A percentile compares a stretch with the other conserved stretches of the same genome.
Conservation (phyloP, 2,797 vertebrate genomes). For the Erpetoichthys calabaricus region DNA sequence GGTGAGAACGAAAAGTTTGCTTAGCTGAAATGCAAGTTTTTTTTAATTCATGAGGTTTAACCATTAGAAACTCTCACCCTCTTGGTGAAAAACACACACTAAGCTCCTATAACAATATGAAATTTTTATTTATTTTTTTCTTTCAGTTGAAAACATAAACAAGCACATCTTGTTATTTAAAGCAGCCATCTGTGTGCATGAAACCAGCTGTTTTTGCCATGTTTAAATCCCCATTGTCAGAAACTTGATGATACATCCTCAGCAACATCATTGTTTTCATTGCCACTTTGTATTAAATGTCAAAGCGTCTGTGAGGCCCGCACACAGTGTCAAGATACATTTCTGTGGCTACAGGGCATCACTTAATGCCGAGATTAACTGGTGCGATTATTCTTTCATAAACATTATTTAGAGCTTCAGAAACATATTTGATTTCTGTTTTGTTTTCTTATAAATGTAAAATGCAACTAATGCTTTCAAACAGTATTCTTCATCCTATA, state of each 20-base stretch:
- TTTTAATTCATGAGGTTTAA: no score
- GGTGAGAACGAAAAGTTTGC: no score
- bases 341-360: constrained; percentile 4
- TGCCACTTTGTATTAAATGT: background rate
- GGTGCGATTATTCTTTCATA: constrained; percentile 6
- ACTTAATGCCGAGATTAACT: constrained; percentile 5
- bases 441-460: constrained; percentile 6
- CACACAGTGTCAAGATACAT: constrained; percentile 9
- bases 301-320: constrained; percentile 10
- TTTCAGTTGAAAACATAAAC: no score
- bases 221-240: no score
- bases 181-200: no score
- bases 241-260: constrained; percentile 1
- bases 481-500: constrained; percentile 14
- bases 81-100: no score
- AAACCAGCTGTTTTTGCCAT: no score
- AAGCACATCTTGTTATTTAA: no score
- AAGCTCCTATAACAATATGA: no score
- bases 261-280: constrained; percentile 7
- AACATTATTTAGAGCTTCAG: constrained; percentile 10
- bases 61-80: no score
- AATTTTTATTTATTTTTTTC: no score
- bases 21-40: no score
- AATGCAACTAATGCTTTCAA: constrained; percentile 11
- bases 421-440: constrained; percentile 12